A percentile compares a stretch with the other conserved stretches of the same genome.
phyloP scores from a whole-genome alignment of 2,888 invertebrate genomes.

The Alcis repandata region DNA sequence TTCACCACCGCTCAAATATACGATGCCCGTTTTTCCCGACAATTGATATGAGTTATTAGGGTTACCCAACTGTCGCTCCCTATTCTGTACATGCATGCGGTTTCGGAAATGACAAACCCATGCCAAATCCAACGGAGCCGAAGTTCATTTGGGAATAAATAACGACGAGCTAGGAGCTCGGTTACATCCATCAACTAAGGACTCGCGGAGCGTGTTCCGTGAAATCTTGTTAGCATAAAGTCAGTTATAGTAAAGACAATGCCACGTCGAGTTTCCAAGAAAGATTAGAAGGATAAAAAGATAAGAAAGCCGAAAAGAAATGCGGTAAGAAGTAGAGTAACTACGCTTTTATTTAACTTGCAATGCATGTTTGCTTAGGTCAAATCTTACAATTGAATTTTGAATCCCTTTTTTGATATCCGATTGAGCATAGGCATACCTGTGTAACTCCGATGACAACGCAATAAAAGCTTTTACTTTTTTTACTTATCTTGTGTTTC shows the following conservation, averaged over 20 bases:
- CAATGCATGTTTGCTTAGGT: too few species aligned
- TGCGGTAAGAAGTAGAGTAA: too few species aligned
- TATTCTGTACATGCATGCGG: slow-evolving; percentile 15
- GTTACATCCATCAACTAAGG: slow-evolving; percentile 10
- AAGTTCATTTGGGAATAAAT: slow-evolving; percentile 25
- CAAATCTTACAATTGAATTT: too few species aligned
- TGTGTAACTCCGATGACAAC: too few species aligned
- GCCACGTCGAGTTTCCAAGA: neutral
- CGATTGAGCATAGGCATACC: too few species aligned
- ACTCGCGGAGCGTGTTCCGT: slow-evolving; percentile 14
- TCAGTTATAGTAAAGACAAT: neutral
- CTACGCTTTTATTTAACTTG: too few species aligned
- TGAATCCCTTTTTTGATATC: too few species aligned
- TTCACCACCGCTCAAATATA: neutral
- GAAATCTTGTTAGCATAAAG: slow-evolving; percentile 4
- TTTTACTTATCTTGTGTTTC: too few species aligned
- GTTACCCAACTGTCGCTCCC: neutral
- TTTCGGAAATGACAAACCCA: slow-evolving; percentile 35
- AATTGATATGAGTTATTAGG: neutral
- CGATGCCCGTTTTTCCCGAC: neutral
- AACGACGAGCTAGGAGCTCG: slow-evolving; percentile 2
- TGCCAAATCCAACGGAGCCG: slow-evolving; percentile 17
- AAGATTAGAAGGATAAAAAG: too few species aligned
- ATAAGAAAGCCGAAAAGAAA: too few species aligned
- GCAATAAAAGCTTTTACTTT: too few species aligned